These are phyloP conservation scores for Apamea sordens DNA, from an alignment of 2,888 invertebrate species.

Conservation along the genomic window DNA sequence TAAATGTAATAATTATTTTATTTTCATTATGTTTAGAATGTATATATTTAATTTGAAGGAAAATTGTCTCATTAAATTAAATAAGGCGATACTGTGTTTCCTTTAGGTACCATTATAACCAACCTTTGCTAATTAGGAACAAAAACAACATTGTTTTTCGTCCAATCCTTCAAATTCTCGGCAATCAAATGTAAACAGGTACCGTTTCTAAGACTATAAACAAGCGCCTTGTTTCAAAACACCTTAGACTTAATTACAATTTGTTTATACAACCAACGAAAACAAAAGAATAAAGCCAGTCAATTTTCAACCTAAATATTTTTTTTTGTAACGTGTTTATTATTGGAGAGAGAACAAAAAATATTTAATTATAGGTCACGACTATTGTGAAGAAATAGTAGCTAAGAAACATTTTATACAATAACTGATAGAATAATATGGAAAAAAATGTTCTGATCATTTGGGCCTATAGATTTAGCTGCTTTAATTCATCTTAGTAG, in stretches of 20 bases:
- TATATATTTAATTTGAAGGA: no score
- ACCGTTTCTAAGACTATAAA: constrained; percentile 59
- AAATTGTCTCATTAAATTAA: constrained; percentile 8
- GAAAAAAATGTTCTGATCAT: neutral
- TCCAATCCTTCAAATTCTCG: constrained; percentile 28
- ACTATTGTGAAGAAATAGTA: neutral
- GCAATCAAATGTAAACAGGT: constrained; percentile 56
- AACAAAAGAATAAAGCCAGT: constrained; percentile 46
- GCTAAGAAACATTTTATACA: neutral
- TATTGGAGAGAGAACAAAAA: constrained; percentile 16
- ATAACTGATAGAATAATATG: neutral
- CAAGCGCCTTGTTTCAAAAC: constrained; percentile 62
- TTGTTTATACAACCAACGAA: constrained; percentile 59
- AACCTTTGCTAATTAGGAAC: constrained; percentile 26
- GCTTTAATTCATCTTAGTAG: neutral
- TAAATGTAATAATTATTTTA: no score
- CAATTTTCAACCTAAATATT: constrained; percentile 26
- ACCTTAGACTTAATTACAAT: constrained; percentile 69
- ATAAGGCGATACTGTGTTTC: neutral
- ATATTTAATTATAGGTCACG: neutral
- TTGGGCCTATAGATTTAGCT: neutral
- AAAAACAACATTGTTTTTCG: constrained; percentile 49
- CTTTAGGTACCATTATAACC: neutral
- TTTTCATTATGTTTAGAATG: no score
- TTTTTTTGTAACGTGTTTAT: constrained; percentile 30